Evolutionary conservation across 2,797 vertebrate species (phyloP).

Genomic region (Bothrops alternatus): DNA sequence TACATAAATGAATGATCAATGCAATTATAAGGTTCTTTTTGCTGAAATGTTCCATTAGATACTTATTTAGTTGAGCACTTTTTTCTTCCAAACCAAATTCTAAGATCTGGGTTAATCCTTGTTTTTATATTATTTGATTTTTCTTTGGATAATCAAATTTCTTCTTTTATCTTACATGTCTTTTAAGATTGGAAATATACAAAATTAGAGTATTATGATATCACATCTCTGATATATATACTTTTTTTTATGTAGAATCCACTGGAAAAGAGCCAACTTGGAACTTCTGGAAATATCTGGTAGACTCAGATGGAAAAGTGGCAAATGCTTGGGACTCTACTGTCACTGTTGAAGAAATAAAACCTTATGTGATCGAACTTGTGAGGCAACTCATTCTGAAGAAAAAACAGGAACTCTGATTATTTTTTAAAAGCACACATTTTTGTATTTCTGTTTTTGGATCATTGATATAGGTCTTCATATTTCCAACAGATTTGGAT

Average conservation of each 20-base stretch:
- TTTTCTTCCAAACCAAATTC: background rate
- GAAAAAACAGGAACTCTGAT: conserved; percentile 90
- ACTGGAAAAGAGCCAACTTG: conserved; percentile 90
- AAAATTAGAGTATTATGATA: conserved; percentile 24
- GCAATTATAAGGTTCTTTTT: background rate
- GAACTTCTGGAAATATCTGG: conserved; percentile 98
- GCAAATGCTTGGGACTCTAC: conserved; percentile 87
- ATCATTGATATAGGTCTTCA: conserved; percentile 23
- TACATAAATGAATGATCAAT: background rate
- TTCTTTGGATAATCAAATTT: conserved; percentile 3
- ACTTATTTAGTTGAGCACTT: background rate
- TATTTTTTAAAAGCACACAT: conserved; percentile 42
- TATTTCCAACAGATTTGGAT: conserved; percentile 40
- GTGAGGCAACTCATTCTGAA: conserved; percentile 90
- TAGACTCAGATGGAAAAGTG: conserved; percentile 86
- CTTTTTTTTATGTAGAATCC: conserved; percentile 69
- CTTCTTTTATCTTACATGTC: conserved; percentile 29
- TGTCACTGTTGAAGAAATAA: conserved; percentile 84
- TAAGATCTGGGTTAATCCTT: background rate
- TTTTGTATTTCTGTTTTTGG: conserved; percentile 2
- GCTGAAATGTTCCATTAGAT: background rate
- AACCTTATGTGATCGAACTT: conserved; percentile 81
- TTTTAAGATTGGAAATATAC: conserved; percentile 7
- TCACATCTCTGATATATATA: conserved; percentile 7
- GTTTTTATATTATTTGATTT: background rate